Evolutionary conservation across 1,140 invertebrate genomes (phyloP).

Genomic region (Drosophila nannoptera): DNA sequence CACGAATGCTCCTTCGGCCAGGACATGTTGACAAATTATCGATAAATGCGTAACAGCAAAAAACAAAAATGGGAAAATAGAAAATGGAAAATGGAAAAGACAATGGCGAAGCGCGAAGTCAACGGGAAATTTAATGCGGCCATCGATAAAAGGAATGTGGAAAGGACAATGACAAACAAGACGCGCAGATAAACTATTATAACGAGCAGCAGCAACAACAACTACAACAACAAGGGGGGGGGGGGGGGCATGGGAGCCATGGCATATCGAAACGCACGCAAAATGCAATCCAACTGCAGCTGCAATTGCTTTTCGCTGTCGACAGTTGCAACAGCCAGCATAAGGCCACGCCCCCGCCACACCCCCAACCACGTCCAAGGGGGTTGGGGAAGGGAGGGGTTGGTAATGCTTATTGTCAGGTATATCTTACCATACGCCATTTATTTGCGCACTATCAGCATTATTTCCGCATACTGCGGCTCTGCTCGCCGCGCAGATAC

Average conservation of each 20-base stretch:
- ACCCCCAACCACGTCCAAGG: background rate
- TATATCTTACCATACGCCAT: conserved; percentile 41
- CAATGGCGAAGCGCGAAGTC: background rate
- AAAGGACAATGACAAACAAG: conserved; percentile 18
- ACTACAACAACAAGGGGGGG: conserved; percentile 12
- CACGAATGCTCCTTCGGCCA: background rate
- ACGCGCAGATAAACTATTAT: conserved; percentile 22
- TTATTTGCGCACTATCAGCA: conserved; percentile 56
- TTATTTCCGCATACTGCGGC: conserved; percentile 9
- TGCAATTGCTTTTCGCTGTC: conserved; percentile 42
- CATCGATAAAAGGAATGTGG: background rate
- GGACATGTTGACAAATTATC: background rate
- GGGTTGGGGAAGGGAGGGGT: background rate
- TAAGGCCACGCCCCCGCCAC: background rate
- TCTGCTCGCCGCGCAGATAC: background rate
- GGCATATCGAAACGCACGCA: conserved; percentile 50
- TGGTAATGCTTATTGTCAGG: conserved; percentile 54
- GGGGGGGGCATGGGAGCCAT: conserved; percentile 19
- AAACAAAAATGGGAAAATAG: background rate
- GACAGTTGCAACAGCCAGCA: conserved; percentile 12
- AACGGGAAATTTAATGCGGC: conserved; percentile 50
- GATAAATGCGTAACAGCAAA: conserved; percentile 25
- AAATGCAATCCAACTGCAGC: conserved; percentile 48
- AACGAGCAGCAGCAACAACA: conserved; percentile 29
- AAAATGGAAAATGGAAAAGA: background rate